Conservation (phyloP, 2,888 invertebrate genomes). For the Alentia gelatinosa region DNA sequence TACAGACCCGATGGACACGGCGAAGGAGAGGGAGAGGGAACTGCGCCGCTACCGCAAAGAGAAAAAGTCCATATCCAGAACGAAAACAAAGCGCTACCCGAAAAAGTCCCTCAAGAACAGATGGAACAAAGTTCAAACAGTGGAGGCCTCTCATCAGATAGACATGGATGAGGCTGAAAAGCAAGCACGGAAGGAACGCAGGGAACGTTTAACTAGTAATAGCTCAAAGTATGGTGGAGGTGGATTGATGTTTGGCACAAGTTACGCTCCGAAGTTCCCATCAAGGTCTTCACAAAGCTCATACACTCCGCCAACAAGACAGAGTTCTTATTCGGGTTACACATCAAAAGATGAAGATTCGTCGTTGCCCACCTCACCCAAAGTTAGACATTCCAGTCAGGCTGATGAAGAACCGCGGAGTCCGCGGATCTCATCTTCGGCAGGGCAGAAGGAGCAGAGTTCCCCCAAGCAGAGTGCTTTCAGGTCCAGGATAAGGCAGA, state of each 20-base stretch:
- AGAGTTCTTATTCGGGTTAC: slow-evolving; percentile 10
- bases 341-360: neutral
- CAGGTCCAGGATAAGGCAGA: neutral
- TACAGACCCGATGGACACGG: slow-evolving; percentile 73
- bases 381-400: slow-evolving; percentile 41
- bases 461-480: slow-evolving; percentile 58
- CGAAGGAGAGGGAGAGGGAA: slow-evolving; percentile 51
- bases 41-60: slow-evolving; percentile 47
- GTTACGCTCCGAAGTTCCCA: slow-evolving; percentile 10
- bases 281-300: neutral
- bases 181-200: slow-evolving; percentile 30
- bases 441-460: neutral
- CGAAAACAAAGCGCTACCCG: slow-evolving; percentile 65
- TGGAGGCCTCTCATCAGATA: slow-evolving; percentile 30
- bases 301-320: neutral
- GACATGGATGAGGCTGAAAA: slow-evolving; percentile 48
- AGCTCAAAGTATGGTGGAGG: slow-evolving; percentile 4
- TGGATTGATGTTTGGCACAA: neutral
- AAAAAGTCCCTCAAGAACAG: slow-evolving; percentile 56
- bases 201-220: neutral
- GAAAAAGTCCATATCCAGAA: slow-evolving; percentile 62
- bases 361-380: neutral
- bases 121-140: slow-evolving; percentile 52
- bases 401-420: neutral
- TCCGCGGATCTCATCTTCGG: neutral